Percentiles rank a stretch among this genome's conserved stretches.
These are phyloP conservation scores for Muscina levida DNA, from an alignment of 2,888 invertebrate genomes.

Conservation along the genomic window DNA sequence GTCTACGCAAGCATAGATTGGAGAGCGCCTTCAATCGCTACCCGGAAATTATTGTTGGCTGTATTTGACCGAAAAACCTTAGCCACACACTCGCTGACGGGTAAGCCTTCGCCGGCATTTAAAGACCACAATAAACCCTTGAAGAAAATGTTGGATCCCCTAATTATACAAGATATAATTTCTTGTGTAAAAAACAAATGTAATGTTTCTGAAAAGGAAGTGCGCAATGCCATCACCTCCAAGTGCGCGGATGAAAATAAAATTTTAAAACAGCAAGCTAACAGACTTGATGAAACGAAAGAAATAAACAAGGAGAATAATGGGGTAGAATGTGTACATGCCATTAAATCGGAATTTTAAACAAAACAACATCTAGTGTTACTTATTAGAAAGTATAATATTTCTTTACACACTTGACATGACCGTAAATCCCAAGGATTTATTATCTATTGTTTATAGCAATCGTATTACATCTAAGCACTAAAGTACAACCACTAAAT, in stretches of 20 bases:
- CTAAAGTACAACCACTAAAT: no score
- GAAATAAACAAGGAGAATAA: constrained; percentile 72
- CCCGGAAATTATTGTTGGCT: constrained; percentile 82
- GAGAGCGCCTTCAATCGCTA: constrained; percentile 81
- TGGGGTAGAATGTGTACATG: no score
- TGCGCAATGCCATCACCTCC: constrained; percentile 83
- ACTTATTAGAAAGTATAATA: no score
- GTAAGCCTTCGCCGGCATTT: constrained; percentile 82
- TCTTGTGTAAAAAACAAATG: constrained; percentile 81
- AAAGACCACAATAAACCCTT: constrained; percentile 76
- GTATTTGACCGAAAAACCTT: constrained; percentile 82
- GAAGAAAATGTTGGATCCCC: constrained; percentile 80
- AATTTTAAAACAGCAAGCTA: constrained; percentile 80
- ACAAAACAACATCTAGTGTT: no score
- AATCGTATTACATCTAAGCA: no score
- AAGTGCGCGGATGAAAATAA: constrained; percentile 85
- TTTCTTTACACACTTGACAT: no score
- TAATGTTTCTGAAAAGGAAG: constrained; percentile 82
- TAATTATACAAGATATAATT: constrained; percentile 82
- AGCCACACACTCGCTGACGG: constrained; percentile 84
- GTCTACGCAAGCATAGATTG: constrained; percentile 82
- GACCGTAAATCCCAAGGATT: no score
- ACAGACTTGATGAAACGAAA: constrained; percentile 68
- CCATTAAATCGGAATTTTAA: no score
- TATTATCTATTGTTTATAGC: no score